phyloP scores from a whole-genome alignment of 2,797 vertebrate species.

The Novumbra hubbsi region DNA sequence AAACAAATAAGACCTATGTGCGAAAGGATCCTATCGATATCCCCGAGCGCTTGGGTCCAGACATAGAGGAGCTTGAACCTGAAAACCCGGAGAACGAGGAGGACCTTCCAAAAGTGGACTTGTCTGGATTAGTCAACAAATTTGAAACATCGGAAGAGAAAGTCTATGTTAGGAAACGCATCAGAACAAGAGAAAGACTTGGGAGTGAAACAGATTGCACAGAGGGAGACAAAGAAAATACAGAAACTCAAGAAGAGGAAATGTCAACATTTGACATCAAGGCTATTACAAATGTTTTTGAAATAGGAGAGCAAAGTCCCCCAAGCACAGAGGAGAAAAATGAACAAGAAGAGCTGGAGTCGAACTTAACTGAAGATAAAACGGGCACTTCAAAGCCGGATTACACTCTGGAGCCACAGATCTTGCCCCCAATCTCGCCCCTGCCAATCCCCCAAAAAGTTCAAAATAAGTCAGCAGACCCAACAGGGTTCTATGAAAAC shows the following conservation, averaged over 20 bases:
- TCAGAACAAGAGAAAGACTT: slow-evolving; percentile 55
- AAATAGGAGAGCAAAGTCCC: slow-evolving; percentile 72
- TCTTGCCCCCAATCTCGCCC: slow-evolving; percentile 61
- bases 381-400: slow-evolving; percentile 67
- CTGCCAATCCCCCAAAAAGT: slow-evolving; percentile 51
- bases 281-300: slow-evolving; percentile 78
- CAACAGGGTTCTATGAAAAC: slow-evolving; percentile 68
- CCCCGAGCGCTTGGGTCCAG: slow-evolving; percentile 62
- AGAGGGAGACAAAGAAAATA: slow-evolving; percentile 59
- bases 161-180: slow-evolving; percentile 55
- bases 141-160: slow-evolving; percentile 72
- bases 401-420: slow-evolving; percentile 60
- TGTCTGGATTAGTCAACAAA: slow-evolving; percentile 65
- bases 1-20: slow-evolving; percentile 67
- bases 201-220: slow-evolving; percentile 49
- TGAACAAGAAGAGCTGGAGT: slow-evolving; percentile 67
- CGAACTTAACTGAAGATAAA: slow-evolving; percentile 64
- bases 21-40: slow-evolving; percentile 71
- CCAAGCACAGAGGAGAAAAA: slow-evolving; percentile 66
- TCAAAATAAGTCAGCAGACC: slow-evolving; percentile 59
- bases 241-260: slow-evolving; percentile 62
- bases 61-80: slow-evolving; percentile 62
- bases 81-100: slow-evolving; percentile 62
- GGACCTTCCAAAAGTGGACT: slow-evolving; percentile 60
- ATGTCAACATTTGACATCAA: slow-evolving; percentile 74